Evolutionary conservation across 1,140 invertebrate genomes (phyloP).

Genomic region (Eurosta solidaginis): DNA sequence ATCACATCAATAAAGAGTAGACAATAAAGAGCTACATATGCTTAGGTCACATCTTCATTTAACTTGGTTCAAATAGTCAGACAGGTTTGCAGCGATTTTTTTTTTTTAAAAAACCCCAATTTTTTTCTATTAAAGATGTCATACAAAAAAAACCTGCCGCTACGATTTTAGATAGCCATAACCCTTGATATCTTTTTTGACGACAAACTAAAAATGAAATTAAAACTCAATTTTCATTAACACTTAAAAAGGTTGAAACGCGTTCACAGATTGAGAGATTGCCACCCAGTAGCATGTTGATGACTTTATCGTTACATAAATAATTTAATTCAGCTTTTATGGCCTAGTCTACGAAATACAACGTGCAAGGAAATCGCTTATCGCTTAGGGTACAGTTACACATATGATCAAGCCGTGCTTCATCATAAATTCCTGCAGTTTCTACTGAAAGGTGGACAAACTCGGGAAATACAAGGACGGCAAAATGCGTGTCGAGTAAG

Average conservation of each 20-base stretch:
- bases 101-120: no score
- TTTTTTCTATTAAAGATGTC: no score
- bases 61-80: no score
- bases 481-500: no score
- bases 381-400: not conserved
- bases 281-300: slow-evolving; percentile 26
- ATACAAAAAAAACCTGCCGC: not conserved
- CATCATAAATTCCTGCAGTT: no score
- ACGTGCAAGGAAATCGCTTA: not conserved
- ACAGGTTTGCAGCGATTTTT: no score
- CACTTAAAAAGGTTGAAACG: not conserved
- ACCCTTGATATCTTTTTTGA: not conserved
- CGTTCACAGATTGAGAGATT: not conserved
- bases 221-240: not conserved
- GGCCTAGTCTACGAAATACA: not conserved
- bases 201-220: not conserved
- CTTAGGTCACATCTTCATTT: no score
- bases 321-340: slow-evolving; percentile 30
- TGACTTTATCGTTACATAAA: slow-evolving; percentile 30
- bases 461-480: no score
- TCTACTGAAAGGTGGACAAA: no score
- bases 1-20: no score
- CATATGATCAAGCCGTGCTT: not conserved
- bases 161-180: not conserved
- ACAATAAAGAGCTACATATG: no score